phyloP scores from a whole-genome alignment of 1,140 invertebrate species.

The Thalassaphorura encarpata region DNA sequence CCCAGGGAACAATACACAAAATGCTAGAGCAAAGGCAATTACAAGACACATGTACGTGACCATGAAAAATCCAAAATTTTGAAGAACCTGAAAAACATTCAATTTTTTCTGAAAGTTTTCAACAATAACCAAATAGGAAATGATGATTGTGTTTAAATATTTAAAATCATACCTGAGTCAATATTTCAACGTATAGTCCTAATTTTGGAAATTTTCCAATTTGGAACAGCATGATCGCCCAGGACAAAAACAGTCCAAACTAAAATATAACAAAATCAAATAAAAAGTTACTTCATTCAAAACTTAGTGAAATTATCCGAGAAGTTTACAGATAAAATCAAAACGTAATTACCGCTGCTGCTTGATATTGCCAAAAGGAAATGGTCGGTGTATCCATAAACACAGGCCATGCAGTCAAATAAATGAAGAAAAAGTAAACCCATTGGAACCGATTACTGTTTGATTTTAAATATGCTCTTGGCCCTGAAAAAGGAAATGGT shows the following conservation, averaged over 20 bases:
- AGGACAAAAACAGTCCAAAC: slow-evolving; percentile 60
- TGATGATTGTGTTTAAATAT: neutral
- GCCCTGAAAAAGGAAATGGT: slow-evolving; percentile 27
- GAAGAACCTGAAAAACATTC: slow-evolving; percentile 42
- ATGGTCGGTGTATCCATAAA: slow-evolving; percentile 30
- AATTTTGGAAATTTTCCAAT: slow-evolving; percentile 73
- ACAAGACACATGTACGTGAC: slow-evolving; percentile 66
- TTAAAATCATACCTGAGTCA: slow-evolving; percentile 50
- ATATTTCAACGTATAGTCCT: slow-evolving; percentile 74
- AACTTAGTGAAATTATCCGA: neutral
- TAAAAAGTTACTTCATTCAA: neutral
- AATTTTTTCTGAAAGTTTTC: neutral
- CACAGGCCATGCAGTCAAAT: slow-evolving; percentile 30
- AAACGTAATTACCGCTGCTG: slow-evolving; percentile 25
- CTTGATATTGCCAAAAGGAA: slow-evolving; percentile 32
- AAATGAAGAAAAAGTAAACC: slow-evolving; percentile 30
- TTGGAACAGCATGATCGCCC: slow-evolving; percentile 71
- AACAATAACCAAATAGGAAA: slow-evolving; percentile 2
- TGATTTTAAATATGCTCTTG: slow-evolving; percentile 16
- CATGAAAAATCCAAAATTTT: slow-evolving; percentile 71
- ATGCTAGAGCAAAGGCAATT: slow-evolving; percentile 63
- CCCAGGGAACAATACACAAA: slow-evolving; percentile 62
- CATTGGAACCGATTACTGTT: slow-evolving; percentile 25
- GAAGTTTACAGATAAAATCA: neutral
- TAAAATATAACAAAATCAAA: slow-evolving; percentile 3